Evolutionary conservation across 37 sponge, comb jelly and placozoan species (phyloP), one percentile per base, ranked within the genome.

Genomic region (Diacarnus erythraeanus): DNA sequence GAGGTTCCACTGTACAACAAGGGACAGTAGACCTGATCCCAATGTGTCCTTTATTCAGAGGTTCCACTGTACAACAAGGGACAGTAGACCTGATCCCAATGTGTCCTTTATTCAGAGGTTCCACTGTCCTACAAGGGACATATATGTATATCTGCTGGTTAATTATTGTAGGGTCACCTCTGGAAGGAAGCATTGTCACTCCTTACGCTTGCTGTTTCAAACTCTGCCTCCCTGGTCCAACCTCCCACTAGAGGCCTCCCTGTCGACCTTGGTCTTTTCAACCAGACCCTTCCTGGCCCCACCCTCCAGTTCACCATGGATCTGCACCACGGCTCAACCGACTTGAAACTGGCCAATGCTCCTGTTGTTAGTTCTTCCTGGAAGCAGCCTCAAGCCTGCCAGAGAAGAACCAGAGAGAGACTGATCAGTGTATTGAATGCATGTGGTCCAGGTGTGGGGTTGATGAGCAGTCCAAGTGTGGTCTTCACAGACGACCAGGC

Each of bases 251-350:
- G 77, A n/a, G 78, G 82, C 74, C 63, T 86, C 0, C 91, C 91
- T 17, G 85, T 86, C 1, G 91, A 90, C 59, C 74, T 87, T 0
- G 92, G 87, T 39, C 66, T 78, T n/a, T 79, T 83, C 80, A 76
- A 77, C 58, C 89, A 88, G 72, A 76, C 82, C 36, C 93, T 94
- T 29, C 94, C 94, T 34, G 94, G 94, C 4, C 94, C 94, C 33
- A 94, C 91, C 40, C 81, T 94, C 39, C 69, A 80, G 70, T 94
- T 94, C 79, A 44, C 74, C 22, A 72, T 90, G 77, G 82, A 89
- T 67, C 76, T 94, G 0, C 54, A 73, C 38, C 64, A 40, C 39
- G 72, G 74, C 2, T 90, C 91, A 57, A 27, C 25, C 69, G 91
- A 90, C 79, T 35, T 90, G 39, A 42, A 61, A 1, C 91, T 85